A percentile compares a stretch with the other conserved stretches of the same genome.
These are phyloP conservation scores for Chaenogobius annularis DNA, from an alignment of 2,113 vertebrate species.

Conservation along the genomic window DNA sequence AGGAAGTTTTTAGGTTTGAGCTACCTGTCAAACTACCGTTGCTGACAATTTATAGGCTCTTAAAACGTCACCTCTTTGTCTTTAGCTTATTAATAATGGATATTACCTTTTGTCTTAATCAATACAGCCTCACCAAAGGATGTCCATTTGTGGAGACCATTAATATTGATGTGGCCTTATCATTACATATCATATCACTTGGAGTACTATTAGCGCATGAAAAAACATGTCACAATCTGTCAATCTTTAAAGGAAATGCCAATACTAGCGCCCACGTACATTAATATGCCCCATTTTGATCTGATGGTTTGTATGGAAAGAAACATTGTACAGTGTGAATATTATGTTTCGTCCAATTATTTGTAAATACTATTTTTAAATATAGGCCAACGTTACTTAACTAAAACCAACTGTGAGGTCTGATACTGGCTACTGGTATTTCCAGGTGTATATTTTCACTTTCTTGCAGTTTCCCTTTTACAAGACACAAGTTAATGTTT, in stretches of 20 bases:
- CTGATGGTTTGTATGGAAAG: background rate
- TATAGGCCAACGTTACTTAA: background rate
- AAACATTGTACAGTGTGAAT: background rate
- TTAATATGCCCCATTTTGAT: background rate
- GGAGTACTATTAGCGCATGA: background rate
- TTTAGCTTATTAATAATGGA: slow-evolving; percentile 26
- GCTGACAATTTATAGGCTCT: slow-evolving; percentile 9
- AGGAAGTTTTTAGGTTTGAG: background rate
- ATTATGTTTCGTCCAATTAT: background rate
- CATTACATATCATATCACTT: background rate
- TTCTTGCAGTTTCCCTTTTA: slow-evolving; percentile 9
- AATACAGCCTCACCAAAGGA: background rate
- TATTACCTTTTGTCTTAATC: slow-evolving; percentile 8
- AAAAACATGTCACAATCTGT: background rate
- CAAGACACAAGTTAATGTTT: slow-evolving; percentile 6
- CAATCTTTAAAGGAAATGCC: background rate
- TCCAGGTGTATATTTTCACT: background rate
- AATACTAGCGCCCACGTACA: background rate
- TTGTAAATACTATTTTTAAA: too few species aligned
- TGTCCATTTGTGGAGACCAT: slow-evolving; percentile 7
- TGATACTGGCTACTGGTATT: background rate
- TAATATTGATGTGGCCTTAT: slow-evolving; percentile 29
- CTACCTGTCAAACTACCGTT: background rate
- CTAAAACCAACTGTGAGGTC: background rate
- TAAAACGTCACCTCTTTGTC: slow-evolving; percentile 2